Evolutionary conservation across 2,113 vertebrate genomes (phyloP).

Genomic region (Tretioscincus oriximinensis): DNA sequence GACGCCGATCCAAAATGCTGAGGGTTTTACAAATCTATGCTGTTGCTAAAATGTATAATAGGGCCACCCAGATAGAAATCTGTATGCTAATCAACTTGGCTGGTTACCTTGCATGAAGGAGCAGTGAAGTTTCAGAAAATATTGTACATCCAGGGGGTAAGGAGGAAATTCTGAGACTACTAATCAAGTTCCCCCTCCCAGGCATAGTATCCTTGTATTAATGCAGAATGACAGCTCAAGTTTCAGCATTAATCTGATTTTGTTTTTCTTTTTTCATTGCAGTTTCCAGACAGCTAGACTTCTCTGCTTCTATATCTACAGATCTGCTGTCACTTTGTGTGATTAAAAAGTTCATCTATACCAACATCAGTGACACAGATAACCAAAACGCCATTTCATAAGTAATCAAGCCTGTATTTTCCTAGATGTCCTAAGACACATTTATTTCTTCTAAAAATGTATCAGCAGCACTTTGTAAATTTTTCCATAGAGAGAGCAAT

Average conservation of each 20-base stretch:
- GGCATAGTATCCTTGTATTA: rapidly evolving
- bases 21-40: neutral
- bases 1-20: neutral
- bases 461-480: neutral
- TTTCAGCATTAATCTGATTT: neutral
- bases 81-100: neutral
- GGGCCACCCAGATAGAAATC: neutral
- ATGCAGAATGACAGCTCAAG: conserved; percentile 26
- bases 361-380: neutral
- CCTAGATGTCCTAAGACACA: neutral
- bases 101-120: neutral
- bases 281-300: neutral
- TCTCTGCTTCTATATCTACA: neutral
- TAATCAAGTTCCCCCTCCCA: neutral
- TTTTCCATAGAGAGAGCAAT: neutral
- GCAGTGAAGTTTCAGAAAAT: conserved; percentile 5
- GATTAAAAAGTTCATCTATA: conserved; percentile 18
- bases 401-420: neutral
- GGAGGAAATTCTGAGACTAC: neutral
- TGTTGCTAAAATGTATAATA: neutral
- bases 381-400: conserved; percentile 3
- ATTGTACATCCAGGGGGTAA: neutral
- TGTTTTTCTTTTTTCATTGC: conserved; percentile 6
- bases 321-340: neutral
- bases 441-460: neutral